phyloP scores from a whole-genome alignment of 2,797 vertebrate genomes.

The Myoxocephalus aenaeus region DNA sequence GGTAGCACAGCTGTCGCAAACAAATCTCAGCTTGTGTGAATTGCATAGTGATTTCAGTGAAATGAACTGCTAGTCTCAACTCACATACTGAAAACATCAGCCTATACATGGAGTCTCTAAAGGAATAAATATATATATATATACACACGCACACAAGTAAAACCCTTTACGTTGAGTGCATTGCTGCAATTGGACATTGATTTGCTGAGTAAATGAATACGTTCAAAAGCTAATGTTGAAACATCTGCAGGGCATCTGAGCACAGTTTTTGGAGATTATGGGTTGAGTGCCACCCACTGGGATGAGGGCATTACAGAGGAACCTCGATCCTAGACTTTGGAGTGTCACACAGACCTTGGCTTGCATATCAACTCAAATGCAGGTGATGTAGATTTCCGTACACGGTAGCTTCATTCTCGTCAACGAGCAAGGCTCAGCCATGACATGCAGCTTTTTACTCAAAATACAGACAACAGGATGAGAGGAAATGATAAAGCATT shows the following conservation, averaged over 20 bases:
- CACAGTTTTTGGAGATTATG: slow-evolving; percentile 21
- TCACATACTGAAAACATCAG: background rate
- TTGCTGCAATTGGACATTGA: slow-evolving; percentile 3
- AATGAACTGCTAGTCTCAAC: background rate
- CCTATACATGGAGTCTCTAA: background rate
- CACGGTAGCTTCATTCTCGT: slow-evolving; percentile 39
- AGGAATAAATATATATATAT: background rate
- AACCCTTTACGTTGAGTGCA: background rate
- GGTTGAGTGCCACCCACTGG: slow-evolving; percentile 16
- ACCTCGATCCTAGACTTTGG: background rate
- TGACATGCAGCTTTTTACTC: slow-evolving; percentile 21
- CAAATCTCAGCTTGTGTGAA: background rate
- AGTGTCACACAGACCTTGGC: slow-evolving; percentile 43
- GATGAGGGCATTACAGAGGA: slow-evolving; percentile 18
- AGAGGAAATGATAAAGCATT: slow-evolving; percentile 13
- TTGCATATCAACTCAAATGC: slow-evolving; percentile 13
- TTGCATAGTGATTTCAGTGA: background rate
- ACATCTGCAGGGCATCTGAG: slow-evolving; percentile 34
- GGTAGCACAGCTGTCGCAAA: background rate
- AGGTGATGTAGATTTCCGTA: slow-evolving; percentile 8
- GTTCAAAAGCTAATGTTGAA: slow-evolving; percentile 38
- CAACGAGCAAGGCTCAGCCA: slow-evolving; percentile 35
- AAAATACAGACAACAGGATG: background rate
- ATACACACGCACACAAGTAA: background rate
- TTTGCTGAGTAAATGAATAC: slow-evolving; percentile 30